phyloP scores from a whole-genome alignment of 2,888 invertebrate genomes.

The Macaria liturata region DNA sequence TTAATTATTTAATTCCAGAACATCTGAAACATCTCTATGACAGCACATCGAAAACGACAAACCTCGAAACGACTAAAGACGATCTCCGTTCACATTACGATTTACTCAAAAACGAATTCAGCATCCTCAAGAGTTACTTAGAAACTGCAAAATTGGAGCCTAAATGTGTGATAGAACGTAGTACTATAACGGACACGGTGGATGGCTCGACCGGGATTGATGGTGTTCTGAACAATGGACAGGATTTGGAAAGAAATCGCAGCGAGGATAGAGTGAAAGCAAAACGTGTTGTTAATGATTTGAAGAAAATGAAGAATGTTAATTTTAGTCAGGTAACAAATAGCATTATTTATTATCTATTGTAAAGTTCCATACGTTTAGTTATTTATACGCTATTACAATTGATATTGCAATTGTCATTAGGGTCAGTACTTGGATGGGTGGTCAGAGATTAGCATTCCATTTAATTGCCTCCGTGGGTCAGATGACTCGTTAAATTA shows the following conservation, averaged over 20 bases:
- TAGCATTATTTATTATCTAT: too few species aligned
- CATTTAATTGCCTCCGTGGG: too few species aligned
- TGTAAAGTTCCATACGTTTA: too few species aligned
- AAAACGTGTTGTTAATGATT: slow-evolving; percentile 64
- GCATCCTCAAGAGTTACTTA: slow-evolving; percentile 53
- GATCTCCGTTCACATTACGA: slow-evolving; percentile 53
- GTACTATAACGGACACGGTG: slow-evolving; percentile 50
- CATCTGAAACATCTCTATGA: slow-evolving; percentile 23
- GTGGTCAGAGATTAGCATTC: too few species aligned
- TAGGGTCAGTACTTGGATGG: too few species aligned
- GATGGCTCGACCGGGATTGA: slow-evolving; percentile 37
- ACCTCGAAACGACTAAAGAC: slow-evolving; percentile 37
- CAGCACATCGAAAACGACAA: slow-evolving; percentile 2
- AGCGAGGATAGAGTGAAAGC: slow-evolving; percentile 42
- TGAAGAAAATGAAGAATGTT: slow-evolving; percentile 70
- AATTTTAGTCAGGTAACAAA: slow-evolving; percentile 61
- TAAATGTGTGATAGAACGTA: slow-evolving; percentile 54
- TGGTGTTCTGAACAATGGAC: slow-evolving; percentile 55
- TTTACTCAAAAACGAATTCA: slow-evolving; percentile 55
- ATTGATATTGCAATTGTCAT: too few species aligned
- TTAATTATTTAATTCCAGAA: slow-evolving; percentile 7
- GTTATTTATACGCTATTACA: too few species aligned
- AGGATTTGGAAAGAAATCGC: slow-evolving; percentile 35
- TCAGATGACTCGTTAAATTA: too few species aligned
- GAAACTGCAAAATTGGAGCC: slow-evolving; percentile 45